These are phyloP conservation scores for Lepidurus couesii DNA, from an alignment of 1,140 invertebrate species.

Conservation along the genomic window DNA sequence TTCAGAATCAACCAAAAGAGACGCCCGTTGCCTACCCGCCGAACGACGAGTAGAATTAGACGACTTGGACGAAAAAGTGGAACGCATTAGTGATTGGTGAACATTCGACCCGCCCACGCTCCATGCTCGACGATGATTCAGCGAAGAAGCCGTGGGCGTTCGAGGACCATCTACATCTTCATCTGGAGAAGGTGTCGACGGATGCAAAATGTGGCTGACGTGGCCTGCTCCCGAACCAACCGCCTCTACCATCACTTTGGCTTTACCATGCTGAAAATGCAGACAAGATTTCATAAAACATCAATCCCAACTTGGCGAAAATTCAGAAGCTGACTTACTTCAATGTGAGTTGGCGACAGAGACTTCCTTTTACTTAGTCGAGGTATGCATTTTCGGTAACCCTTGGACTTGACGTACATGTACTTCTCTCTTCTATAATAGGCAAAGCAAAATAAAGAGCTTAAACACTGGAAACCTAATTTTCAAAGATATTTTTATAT, in stretches of 20 bases:
- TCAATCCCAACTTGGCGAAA: neutral
- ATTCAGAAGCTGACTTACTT: neutral
- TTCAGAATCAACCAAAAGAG: constrained; percentile 27
- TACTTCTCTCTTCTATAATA: constrained; percentile 28
- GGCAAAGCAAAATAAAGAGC: neutral
- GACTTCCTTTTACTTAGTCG: neutral
- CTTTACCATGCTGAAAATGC: neutral
- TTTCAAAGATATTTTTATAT: neutral
- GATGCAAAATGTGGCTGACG: neutral
- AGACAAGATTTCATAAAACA: neutral
- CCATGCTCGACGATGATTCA: constrained; percentile 30
- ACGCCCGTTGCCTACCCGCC: constrained; percentile 1
- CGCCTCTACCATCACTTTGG: constrained; percentile 1
- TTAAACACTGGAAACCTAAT: neutral
- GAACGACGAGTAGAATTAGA: constrained; percentile 24
- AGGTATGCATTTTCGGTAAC: neutral
- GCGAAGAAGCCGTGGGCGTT: neutral
- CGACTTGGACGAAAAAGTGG: constrained; percentile 7
- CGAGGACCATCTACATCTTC: neutral
- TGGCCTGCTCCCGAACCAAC: neutral
- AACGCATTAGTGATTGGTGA: constrained; percentile 31
- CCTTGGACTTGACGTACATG: neutral
- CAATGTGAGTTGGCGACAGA: neutral
- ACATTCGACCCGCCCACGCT: constrained; percentile 33
- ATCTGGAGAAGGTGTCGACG: neutral